Percentiles rank a stretch among this genome's conserved stretches.
Evolutionary conservation across 2,888 invertebrate species (phyloP).

Genomic region (Drosophila dives): DNA sequence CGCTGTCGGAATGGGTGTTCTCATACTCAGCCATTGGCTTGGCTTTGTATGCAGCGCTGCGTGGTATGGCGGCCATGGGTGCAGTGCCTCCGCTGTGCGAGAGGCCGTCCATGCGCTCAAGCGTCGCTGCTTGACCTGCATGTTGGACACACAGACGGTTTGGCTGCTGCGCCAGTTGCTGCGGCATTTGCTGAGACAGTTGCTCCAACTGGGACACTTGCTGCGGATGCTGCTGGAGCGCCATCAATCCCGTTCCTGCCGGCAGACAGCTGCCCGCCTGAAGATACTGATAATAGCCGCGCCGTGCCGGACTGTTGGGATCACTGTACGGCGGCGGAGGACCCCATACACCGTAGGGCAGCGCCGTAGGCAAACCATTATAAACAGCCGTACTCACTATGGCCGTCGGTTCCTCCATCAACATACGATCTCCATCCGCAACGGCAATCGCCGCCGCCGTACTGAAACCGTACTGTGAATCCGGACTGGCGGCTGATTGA

Average conservation of each 20-base stretch:
- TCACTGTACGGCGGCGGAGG: conserved; percentile 95
- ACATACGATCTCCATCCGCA: conserved; percentile 71
- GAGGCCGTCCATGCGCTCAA: conserved; percentile 64
- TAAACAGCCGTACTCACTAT: conserved; percentile 53
- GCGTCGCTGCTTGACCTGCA: conserved; percentile 56
- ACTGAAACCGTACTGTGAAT: conserved; percentile 93
- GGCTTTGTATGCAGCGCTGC: conserved; percentile 61
- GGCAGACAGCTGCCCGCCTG: conserved; percentile 67
- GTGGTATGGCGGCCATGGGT: conserved; percentile 25
- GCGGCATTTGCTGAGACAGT: conserved; percentile 32
- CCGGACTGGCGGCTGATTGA: conserved; percentile 90
- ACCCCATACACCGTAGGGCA: conserved; percentile 91
- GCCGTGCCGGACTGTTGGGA: conserved; percentile 89
- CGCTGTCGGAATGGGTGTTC: conserved; percentile 86
- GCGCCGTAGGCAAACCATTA: conserved; percentile 86
- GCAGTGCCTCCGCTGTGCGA: conserved; percentile 30
- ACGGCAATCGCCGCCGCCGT: conserved; percentile 72
- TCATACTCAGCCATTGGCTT: conserved; percentile 85
- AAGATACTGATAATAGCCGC: conserved; percentile 85
- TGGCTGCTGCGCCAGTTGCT: conserved; percentile 36
- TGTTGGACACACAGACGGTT: conserved; percentile 42
- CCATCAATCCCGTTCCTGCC: conserved; percentile 40
- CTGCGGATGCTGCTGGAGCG: conserved; percentile 45
- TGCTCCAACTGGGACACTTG: conserved; percentile 28
- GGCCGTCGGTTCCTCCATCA: conserved; percentile 70